These are phyloP conservation scores for Acrocephalus arundinaceus DNA, from an alignment of 2,113 vertebrate genomes.

Conservation along the genomic window DNA sequence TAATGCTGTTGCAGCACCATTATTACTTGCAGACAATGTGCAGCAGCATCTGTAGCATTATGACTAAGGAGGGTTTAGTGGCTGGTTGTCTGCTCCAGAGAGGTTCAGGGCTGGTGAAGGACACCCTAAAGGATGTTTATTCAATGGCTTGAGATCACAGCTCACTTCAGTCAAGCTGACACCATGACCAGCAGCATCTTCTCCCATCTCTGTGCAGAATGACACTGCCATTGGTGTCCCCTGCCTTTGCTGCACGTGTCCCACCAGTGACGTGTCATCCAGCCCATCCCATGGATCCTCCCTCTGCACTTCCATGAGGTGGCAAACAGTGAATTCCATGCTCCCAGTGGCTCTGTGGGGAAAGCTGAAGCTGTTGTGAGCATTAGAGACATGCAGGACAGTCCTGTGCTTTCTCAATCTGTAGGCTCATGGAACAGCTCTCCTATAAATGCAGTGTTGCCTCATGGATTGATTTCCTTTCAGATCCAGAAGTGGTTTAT, in stretches of 20 bases:
- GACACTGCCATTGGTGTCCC: rapidly evolving
- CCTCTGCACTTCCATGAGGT: not conserved
- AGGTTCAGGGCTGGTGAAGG: not conserved
- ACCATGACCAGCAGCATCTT: not conserved
- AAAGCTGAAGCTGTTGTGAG: not conserved
- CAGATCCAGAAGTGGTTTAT: not conserved
- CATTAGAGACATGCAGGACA: not conserved
- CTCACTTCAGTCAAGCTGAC: not conserved
- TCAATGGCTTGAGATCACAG: not conserved
- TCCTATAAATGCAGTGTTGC: not conserved
- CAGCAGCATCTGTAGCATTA: not conserved
- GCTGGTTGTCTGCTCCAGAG: not conserved
- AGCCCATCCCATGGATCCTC: not conserved
- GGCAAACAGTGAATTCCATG: rapidly evolving
- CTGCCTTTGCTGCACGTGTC: not conserved
- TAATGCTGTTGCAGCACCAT: not conserved
- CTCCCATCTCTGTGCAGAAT: not conserved
- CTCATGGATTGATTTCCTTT: not conserved
- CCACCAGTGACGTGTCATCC: rapidly evolving
- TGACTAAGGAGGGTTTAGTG: not conserved
- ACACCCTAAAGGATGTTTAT: not conserved
- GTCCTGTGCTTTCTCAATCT: not conserved
- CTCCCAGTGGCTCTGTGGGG: not conserved
- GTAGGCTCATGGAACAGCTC: not conserved
- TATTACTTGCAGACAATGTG: rapidly evolving